A percentile compares a stretch with the other conserved stretches of the same genome.
Conservation (phyloP, 2,888 invertebrate species). For the Drosophila mayaguana region DNA sequence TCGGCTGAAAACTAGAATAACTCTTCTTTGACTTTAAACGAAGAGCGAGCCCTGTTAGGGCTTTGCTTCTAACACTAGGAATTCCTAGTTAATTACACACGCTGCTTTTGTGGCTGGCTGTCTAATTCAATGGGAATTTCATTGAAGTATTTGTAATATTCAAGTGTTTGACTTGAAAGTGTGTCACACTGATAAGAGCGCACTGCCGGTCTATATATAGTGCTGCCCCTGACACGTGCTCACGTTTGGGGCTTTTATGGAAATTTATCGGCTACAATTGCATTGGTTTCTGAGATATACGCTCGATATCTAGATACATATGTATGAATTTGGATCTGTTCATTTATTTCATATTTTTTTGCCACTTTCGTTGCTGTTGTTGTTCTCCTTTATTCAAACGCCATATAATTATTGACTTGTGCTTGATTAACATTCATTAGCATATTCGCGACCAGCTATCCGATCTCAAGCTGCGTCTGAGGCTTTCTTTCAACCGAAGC, state of each 20-base stretch:
- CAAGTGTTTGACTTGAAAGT: constrained; percentile 13
- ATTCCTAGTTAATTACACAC: not conserved
- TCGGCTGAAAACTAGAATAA: too few species aligned
- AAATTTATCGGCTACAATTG: constrained; percentile 2
- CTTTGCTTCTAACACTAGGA: not conserved
- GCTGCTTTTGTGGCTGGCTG: not conserved
- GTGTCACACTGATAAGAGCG: constrained; percentile 35
- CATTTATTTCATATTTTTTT: not conserved
- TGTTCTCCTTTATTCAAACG: constrained; percentile 18
- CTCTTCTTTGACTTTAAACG: too few species aligned
- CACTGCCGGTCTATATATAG: not conserved
- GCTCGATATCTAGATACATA: not conserved
- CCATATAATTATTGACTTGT: constrained; percentile 35
- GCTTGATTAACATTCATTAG: constrained; percentile 55
- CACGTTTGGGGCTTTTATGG: constrained; percentile 22
- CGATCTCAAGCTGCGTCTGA: not conserved
- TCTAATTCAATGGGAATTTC: constrained; percentile 4
- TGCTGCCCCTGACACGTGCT: constrained; percentile 31
- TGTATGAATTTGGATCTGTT: constrained; percentile 10
- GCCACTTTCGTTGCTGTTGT: constrained; percentile 13
- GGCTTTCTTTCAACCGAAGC: constrained; percentile 22
- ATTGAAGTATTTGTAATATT: not conserved
- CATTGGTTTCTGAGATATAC: constrained; percentile 11
- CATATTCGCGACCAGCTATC: constrained; percentile 30
- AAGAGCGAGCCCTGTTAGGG: not conserved